Evolutionary conservation across 1,140 invertebrate genomes (phyloP).

Genomic region (Leguminivora glycinivorella): DNA sequence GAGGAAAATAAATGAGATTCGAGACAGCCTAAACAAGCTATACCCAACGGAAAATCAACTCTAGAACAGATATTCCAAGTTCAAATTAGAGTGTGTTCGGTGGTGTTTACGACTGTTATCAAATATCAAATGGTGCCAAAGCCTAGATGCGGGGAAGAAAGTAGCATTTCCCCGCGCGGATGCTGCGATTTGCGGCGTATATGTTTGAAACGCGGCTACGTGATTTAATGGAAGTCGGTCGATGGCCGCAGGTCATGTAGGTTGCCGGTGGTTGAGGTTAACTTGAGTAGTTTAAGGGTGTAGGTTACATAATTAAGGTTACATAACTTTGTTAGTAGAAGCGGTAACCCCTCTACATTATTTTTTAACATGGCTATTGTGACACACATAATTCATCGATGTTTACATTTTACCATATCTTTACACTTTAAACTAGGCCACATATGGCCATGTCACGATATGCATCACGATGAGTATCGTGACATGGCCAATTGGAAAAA

Average conservation of each 20-base stretch:
- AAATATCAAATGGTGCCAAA: constrained; percentile 43
- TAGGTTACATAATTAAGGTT: not conserved
- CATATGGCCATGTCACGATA: not conserved
- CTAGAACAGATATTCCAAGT: constrained; percentile 33
- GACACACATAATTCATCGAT: not conserved
- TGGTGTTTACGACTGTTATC: constrained; percentile 41
- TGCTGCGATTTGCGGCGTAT: constrained; percentile 51
- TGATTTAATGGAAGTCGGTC: constrained; percentile 42
- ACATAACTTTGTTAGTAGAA: not conserved
- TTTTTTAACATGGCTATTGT: not conserved
- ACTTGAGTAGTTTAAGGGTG: not conserved
- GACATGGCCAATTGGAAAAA: too few species aligned
- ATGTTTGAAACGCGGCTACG: constrained; percentile 53
- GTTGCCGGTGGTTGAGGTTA: not conserved
- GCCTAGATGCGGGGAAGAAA: constrained; percentile 71
- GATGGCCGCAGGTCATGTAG: constrained; percentile 4
- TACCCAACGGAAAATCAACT: constrained; percentile 33
- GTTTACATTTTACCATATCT: not conserved
- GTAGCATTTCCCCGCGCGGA: constrained; percentile 68
- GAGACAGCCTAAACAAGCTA: constrained; percentile 43
- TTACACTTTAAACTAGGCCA: too few species aligned
- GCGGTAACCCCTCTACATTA: not conserved
- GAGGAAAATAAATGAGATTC: constrained; percentile 51
- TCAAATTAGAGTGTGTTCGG: not conserved
- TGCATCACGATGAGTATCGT: too few species aligned